Base-by-base conservation (phyloP, 2,113 vertebrate species). In the Plotosus lineatus region DNA sequence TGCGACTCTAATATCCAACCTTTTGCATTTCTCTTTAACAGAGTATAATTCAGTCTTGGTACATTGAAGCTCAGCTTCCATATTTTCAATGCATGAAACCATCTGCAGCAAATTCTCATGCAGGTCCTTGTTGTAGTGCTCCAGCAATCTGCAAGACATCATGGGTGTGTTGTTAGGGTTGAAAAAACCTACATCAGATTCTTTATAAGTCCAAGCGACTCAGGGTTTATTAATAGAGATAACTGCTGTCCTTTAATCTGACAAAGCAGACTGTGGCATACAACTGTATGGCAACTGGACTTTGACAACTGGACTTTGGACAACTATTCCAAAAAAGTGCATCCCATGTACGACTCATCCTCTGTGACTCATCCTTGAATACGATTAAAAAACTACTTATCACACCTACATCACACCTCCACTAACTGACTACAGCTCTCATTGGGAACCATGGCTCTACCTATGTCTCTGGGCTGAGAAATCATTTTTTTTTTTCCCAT, bases 1-100 rank as follows among this genome's bases (percentile, higher is more conserved):
- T 71, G 6, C 61, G 8, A 68, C 15, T 28, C 14, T 31, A 33
- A 12, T 48, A 55, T 3, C 51, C 73, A 15, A 94, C 93, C 91
- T 92, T 89, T 88, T 89, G 61, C 92, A 93, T 77, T 92, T 94
- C 19, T 92, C 92, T 58, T 92, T 93, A 42, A 92, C 74, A 4
- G 79, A 84, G 17, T 80, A 78, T 28, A 94, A 87, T 81, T 94
- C 92, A 4, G 91, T 88, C 53, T 89, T 92, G 73, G 89, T 91
- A 40, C 86, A 88, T 76, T 91, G 89, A 66, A 94, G 44, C 85
- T 93, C 90, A 9, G 38, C 81, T 83, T 94, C 93, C 82, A 93
- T 87, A 80, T 87, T 91, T 87, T 93, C 92, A 15, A 93, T 93
- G 86, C 91, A 92, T 50, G 91, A 86, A 76, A 92, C 89, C 0